These are phyloP conservation scores for Myanophis thanlyinensis DNA, from an alignment of 2,113 vertebrate species.

Conservation along the genomic window DNA sequence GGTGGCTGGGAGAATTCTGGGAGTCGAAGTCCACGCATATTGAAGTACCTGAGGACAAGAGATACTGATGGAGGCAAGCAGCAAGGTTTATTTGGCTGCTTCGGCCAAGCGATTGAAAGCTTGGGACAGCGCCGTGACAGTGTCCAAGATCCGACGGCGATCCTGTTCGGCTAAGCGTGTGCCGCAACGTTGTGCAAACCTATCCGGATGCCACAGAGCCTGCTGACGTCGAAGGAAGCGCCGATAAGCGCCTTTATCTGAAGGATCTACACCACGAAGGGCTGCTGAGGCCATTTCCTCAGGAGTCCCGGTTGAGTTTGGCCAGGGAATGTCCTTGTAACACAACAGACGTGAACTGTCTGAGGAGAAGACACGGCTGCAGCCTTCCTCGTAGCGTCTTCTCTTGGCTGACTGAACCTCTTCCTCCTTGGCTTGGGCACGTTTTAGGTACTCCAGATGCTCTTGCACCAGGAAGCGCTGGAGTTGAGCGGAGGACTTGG, in stretches of 20 bases:
- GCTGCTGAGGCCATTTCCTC: constrained; percentile 81
- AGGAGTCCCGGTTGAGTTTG: constrained; percentile 72
- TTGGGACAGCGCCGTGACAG: constrained; percentile 84
- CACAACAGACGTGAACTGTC: constrained; percentile 58
- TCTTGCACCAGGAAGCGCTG: constrained; percentile 49
- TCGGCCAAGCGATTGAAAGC: constrained; percentile 83
- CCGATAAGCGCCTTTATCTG: constrained; percentile 67
- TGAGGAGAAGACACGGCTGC: constrained; percentile 52
- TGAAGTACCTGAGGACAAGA: not conserved
- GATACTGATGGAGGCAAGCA: not conserved
- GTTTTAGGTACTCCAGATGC: constrained; percentile 57
- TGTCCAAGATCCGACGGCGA: constrained; percentile 73
- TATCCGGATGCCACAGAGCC: constrained; percentile 85
- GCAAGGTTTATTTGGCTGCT: constrained; percentile 63
- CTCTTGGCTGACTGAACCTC: constrained; percentile 58
- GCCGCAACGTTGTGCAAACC: constrained; percentile 83
- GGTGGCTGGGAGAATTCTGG: not conserved
- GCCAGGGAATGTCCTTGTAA: constrained; percentile 86
- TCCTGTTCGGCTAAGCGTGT: constrained; percentile 75
- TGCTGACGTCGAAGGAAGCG: constrained; percentile 80
- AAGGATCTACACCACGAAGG: constrained; percentile 74
- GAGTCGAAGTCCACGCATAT: not conserved
- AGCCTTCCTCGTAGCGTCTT: constrained; percentile 64
- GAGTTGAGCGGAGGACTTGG: constrained; percentile 9
- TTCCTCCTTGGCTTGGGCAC: constrained; percentile 37